Evolutionary conservation across 1,140 invertebrate species (phyloP), one percentile per base, ranked within the genome.

Genomic region (Brachionus sp.): DNA sequence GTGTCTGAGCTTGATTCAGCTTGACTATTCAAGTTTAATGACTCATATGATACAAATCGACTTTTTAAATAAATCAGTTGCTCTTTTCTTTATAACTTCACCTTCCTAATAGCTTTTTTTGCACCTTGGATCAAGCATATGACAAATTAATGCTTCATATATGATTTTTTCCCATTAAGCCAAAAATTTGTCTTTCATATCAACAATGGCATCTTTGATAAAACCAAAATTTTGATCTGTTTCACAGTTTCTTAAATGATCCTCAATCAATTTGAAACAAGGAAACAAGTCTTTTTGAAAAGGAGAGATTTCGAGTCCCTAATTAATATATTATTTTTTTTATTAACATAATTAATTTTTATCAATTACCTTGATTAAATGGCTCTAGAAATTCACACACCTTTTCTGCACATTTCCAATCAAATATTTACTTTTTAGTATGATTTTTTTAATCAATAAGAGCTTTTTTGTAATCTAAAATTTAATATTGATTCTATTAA

Each of bases 51-150:
- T 16, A 7, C 57, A 25, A 23, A 64, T 23, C 19, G 6, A 7
- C 7, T n/a, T 64, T 25, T 5, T 25, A 23, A 64, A 64, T 19
- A 64, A 25, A 16, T 64, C 57, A 2, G 19, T 23, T 9, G 57
- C n/a, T 25, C 25, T 64, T 64, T 64, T 64, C 25, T 64, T 64
- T 9, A 3, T 5, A 23, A 7, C 25, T 64, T 64, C 23, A 64
- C 57, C 19, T 23, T 64, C 19, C 7, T 19, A 23, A 23, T 23
- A 64, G 19, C 25, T 16, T 23, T 16, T 9, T 64, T 64, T 64
- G 25, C 16, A 64, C n/a, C n/a, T 35, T 68, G 64, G 64, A 68
- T 68, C 64, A 35, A 68, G 35, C 25, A 68, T 68, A 68, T 68
- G 64, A 68, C 64, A 68, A 68, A 68, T 35, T 16, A 68, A 37